Base-by-base conservation (phyloP, 2,113 vertebrate genomes). In the Erinaceus europaeus region DNA sequence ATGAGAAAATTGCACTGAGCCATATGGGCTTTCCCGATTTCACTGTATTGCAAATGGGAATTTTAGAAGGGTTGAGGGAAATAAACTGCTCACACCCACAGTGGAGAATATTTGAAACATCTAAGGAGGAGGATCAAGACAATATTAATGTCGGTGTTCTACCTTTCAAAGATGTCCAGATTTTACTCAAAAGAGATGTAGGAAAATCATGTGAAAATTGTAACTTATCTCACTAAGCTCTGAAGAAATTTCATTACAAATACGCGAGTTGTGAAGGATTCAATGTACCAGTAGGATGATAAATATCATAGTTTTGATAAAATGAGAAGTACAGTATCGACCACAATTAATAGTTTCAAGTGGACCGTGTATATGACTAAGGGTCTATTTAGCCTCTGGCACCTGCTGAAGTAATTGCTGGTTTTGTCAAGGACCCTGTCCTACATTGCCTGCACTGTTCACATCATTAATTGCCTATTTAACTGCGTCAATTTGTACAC, bases 1-100 rank as follows among this genome's bases (percentile, higher is more conserved):
- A 48, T 92, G 65, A 93, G 87, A 93, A 94, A 85, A 92, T 92
- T 93, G 46, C 75, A 36, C 52, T 69, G 84, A 90, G 77, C 64
- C 40, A 48, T 85, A 46, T 69, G 59, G 78, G 50, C 29, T 90
- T 77, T 88, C 52, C 38, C 73, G 87, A 92, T 82, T 81, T 88
- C 69, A 68, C 53, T 86, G 44, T 55, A 38, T 88, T 82, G 74
- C 79, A 85, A 88, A 92, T 59, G 53, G 75, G 59, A 65, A 85
- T 62, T 92, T 94, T 59, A 57, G 52, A 62, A 85, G 83, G 59
- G 38, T 93, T 13, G 0, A 73, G 86, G 59, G 84, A 93, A 94
- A 90, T 90, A 90, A 82, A 78, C 59, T 44, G 2, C 38, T 76
- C 62, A 77, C 21, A 77, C 29, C 27, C 71, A 57, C 25, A 57